phyloP scores from a whole-genome alignment of 2,888 invertebrate species.

The Sesamia inferens region DNA sequence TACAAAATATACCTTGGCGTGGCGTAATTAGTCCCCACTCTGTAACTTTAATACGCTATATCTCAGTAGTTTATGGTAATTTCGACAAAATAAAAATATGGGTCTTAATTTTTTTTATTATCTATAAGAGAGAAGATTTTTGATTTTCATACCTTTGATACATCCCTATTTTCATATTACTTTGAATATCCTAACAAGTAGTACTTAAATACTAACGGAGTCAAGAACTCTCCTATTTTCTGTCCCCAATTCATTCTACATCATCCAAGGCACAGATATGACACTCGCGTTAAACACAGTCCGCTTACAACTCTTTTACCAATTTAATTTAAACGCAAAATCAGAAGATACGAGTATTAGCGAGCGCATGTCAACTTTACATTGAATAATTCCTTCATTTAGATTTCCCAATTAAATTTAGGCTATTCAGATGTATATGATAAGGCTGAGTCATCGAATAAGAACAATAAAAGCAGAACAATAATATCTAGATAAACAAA shows the following conservation, averaged over 20 bases:
- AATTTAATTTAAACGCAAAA: background rate
- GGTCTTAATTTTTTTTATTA: too few species aligned
- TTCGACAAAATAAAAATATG: too few species aligned
- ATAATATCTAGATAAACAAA: slow-evolving; percentile 29
- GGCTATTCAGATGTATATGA: slow-evolving; percentile 21
- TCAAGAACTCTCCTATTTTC: slow-evolving; percentile 13
- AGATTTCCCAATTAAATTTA: slow-evolving; percentile 32
- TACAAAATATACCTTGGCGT: too few species aligned
- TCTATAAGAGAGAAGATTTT: too few species aligned
- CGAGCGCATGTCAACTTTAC: slow-evolving; percentile 11
- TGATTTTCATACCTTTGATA: too few species aligned
- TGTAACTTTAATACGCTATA: too few species aligned
- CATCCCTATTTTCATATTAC: too few species aligned
- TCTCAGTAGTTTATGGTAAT: too few species aligned
- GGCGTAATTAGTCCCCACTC: too few species aligned
- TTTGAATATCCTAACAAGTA: background rate
- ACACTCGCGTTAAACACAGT: slow-evolving; percentile 6
- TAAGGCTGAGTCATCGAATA: slow-evolving; percentile 25
- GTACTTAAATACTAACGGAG: slow-evolving; percentile 35
- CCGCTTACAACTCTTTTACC: background rate
- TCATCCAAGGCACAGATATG: background rate
- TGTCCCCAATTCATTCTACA: slow-evolving; percentile 17
- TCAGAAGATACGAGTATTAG: background rate
- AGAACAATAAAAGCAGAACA: slow-evolving; percentile 47
- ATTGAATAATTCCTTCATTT: slow-evolving; percentile 26